phyloP scores from a whole-genome alignment of 2,113 vertebrate species.

The Notechis scutatus region DNA sequence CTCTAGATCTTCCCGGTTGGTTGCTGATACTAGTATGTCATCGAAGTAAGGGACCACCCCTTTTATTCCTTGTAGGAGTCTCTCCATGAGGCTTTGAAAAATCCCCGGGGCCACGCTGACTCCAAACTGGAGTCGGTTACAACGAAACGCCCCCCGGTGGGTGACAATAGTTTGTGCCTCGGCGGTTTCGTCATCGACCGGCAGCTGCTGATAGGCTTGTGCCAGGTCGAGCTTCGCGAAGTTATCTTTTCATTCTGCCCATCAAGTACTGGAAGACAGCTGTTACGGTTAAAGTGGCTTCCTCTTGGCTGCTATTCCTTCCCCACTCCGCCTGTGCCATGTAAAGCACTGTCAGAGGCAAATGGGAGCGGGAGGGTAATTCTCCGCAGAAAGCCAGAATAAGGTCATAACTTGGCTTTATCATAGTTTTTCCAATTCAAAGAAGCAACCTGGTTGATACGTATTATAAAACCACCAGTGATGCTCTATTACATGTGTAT shows the following conservation, averaged over 20 bases:
- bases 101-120: too few species aligned
- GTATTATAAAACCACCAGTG: not conserved
- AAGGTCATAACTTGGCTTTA: not conserved
- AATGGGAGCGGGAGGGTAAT: not conserved
- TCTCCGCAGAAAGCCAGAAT: not conserved
- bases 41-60: too few species aligned
- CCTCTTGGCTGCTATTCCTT: not conserved
- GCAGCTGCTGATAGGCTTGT: too few species aligned
- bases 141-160: too few species aligned
- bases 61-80: too few species aligned
- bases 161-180: too few species aligned
- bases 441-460: not conserved
- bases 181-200: too few species aligned
- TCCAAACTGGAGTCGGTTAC: too few species aligned
- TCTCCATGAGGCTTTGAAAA: too few species aligned
- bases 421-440: not conserved
- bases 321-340: not conserved
- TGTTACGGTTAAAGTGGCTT: not conserved
- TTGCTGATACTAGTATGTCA: too few species aligned
- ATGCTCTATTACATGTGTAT: not conserved
- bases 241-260: not conserved
- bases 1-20: too few species aligned
- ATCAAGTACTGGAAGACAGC: not conserved
- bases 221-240: too few species aligned
- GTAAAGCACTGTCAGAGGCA: not conserved